Base-by-base conservation (phyloP, 2,888 invertebrate genomes). In the Chouioia cunea region DNA sequence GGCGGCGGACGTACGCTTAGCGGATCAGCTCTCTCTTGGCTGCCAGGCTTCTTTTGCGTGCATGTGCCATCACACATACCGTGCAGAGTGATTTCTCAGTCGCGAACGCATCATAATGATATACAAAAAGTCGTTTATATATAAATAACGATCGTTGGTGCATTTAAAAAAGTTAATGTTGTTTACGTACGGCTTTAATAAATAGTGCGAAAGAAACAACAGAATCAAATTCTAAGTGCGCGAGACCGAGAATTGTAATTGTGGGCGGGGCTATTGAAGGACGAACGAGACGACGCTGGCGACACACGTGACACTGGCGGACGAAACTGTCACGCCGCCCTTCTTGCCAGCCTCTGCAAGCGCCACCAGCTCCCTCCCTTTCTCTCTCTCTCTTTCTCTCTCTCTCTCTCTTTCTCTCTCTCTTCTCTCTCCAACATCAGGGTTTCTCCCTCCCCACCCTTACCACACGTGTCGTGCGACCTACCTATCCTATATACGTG, bases 301-400 rank as follows among this genome's bases (percentile, higher is more conserved):
- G 80, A 79, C 77, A 79, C 84, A 84, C 85, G 84, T 84, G 85
- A 84, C 84, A 85, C 84, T 36, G 36, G 36, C 36, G 36, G 10
- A 79, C 82, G 82, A 84, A 85, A 85, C 83, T 85, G 85, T 85
- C 85, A 85, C 83, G 82, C 83, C 84, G 83, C 84, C 83, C 82
- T 84, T 82, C 77, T 36, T 79, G 65, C 77, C 78, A 57, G 43
- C 50, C 66, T 36, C 52, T 23, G 59, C 36, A 36, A 27, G 52
- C 44, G 46, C 48, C 64, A 59, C 63, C 52, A 59, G 57, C 66
- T 70, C 66, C 71, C 67, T 62, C 58, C 69, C 63, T 65, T 73
- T 50, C 47, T 62, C 43, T 23, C 47, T 46, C 54, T 10, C 64
- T 14, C 54, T 14, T 53, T 53, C 67, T 50, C n/a, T 48, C 66